phyloP scores from a whole-genome alignment of 2,888 invertebrate genomes.

The Dysmachus trigonus region DNA sequence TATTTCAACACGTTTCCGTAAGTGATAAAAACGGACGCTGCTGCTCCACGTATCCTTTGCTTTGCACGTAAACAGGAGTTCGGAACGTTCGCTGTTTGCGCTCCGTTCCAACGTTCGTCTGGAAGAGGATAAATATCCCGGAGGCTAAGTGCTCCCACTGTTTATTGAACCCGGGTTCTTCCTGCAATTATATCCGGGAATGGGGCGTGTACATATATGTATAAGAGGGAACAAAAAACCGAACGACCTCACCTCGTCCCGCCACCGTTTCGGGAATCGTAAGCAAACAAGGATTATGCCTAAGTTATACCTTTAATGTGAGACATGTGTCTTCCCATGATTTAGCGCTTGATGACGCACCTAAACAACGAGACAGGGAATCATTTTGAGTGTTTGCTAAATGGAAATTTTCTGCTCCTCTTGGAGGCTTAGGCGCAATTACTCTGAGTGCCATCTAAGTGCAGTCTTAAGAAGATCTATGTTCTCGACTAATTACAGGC shows the following conservation, averaged over 20 bases:
- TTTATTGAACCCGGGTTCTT: constrained; percentile 17
- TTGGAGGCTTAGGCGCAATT: constrained; percentile 8
- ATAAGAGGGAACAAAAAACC: background rate
- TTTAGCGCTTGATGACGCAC: background rate
- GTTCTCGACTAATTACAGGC: background rate
- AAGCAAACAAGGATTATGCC: constrained; percentile 14
- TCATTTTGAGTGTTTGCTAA: constrained; percentile 6
- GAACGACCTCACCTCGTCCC: background rate
- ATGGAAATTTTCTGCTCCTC: constrained; percentile 12
- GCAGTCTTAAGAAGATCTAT: background rate
- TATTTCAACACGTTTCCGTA: constrained; percentile 40
- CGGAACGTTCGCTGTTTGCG: background rate
- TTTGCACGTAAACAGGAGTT: background rate
- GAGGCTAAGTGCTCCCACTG: constrained; percentile 17
- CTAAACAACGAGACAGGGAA: constrained; percentile 10
- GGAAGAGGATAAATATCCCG: constrained; percentile 20
- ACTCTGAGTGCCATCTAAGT: background rate
- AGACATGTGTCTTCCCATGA: background rate
- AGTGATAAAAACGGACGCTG: constrained; percentile 30
- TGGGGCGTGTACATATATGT: no score
- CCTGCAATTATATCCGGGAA: constrained; percentile 16
- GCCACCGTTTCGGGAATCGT: background rate
- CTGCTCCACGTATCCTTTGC: constrained; percentile 3
- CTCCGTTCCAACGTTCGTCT: background rate
- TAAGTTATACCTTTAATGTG: constrained; percentile 5